phyloP scores from a whole-genome alignment of 2,113 vertebrate species.

The Chloebia gouldiae region DNA sequence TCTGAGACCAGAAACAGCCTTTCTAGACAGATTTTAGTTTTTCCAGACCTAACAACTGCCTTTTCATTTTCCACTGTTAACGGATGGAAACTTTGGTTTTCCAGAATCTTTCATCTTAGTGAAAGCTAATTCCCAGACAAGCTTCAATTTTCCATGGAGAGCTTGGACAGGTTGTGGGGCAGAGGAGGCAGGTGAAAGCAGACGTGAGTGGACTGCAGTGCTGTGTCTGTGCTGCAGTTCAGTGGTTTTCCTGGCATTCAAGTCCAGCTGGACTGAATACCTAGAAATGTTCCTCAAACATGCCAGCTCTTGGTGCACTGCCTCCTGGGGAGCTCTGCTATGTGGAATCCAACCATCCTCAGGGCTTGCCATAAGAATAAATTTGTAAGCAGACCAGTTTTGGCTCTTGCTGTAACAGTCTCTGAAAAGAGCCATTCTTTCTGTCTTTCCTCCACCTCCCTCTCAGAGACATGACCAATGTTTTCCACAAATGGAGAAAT shows the following conservation, averaged over 20 bases:
- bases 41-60: background rate
- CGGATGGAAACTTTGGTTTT: background rate
- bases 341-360: background rate
- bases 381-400: conserved; percentile 8
- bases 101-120: background rate
- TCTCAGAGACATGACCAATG: conserved; percentile 57
- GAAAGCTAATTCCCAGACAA: background rate
- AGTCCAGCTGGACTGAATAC: background rate
- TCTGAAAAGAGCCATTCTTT: conserved; percentile 66
- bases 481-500: conserved; percentile 64
- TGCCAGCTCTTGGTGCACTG: background rate
- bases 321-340: conserved; percentile 31
- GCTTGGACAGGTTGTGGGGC: background rate
- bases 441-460: conserved; percentile 19
- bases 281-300: background rate
- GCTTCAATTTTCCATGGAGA: background rate
- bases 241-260: background rate
- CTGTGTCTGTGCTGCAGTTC: background rate
- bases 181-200: background rate
- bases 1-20: background rate
- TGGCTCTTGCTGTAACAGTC: conserved; percentile 18
- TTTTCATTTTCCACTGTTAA: background rate
- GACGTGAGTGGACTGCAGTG: accelerated
- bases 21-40: background rate
- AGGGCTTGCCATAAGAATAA: conserved; percentile 15